These are phyloP conservation scores for Heliconius himera DNA, from an alignment of 1,140 invertebrate genomes.

Conservation along the genomic window DNA sequence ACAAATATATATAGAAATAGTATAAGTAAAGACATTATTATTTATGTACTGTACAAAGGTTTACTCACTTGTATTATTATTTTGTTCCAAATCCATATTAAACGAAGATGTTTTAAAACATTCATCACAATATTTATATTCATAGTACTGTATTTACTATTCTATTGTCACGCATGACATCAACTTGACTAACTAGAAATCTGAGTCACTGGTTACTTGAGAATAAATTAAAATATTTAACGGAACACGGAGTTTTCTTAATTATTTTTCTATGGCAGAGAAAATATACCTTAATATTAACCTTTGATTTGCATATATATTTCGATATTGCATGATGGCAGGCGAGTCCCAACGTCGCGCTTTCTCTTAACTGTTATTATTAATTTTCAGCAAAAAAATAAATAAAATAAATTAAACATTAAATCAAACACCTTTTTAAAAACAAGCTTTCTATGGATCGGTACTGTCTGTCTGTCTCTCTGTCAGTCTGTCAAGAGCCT, in stretches of 20 bases:
- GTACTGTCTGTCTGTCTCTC: too few species aligned
- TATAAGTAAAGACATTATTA: neutral
- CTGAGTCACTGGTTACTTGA: conserved; percentile 13
- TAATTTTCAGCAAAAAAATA: neutral
- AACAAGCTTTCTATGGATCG: too few species aligned
- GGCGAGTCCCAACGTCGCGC: neutral
- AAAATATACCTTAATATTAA: neutral
- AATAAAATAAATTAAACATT: too few species aligned
- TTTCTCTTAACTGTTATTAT: neutral
- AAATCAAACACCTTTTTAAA: too few species aligned
- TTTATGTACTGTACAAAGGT: neutral
- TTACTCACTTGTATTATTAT: conserved; percentile 9
- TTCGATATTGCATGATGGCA: neutral
- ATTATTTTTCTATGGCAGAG: conserved; percentile 2
- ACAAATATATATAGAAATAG: neutral
- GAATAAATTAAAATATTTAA: conserved; percentile 13
- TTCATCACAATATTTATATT: conserved; percentile 5
- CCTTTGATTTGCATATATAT: conserved; percentile 3
- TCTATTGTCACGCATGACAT: conserved; percentile 29
- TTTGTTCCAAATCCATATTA: conserved; percentile 18
- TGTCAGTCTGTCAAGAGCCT: too few species aligned
- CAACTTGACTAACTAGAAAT: conserved; percentile 11
- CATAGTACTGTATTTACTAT: conserved; percentile 20
- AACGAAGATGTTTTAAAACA: conserved; percentile 15
- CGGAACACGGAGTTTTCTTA: neutral